These are phyloP conservation scores for Aurelia coerulea DNA, from an alignment of 30 jellyfish, hydroid and myxozoan species.

Conservation along the genomic window DNA sequence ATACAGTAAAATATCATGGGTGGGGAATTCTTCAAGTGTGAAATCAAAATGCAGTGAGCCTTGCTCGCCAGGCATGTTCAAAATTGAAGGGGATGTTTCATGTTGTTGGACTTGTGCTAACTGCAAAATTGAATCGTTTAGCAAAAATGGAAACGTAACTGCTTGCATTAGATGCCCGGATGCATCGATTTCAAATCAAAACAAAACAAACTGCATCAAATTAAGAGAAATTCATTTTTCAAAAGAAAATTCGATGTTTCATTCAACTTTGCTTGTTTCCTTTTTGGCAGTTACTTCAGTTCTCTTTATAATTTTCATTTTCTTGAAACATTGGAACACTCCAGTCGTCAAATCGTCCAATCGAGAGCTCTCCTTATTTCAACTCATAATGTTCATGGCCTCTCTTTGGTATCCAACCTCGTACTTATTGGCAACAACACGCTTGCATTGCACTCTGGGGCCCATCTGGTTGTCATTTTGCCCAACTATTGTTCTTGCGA, in stretches of 20 bases:
- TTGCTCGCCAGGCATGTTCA: conserved; percentile 76
- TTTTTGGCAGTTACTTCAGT: conserved; percentile 56
- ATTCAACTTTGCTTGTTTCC: conserved; percentile 23
- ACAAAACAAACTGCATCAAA: conserved; percentile 59
- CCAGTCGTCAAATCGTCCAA: conserved; percentile 92
- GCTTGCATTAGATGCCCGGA: conserved; percentile 63
- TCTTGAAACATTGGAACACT: conserved; percentile 74
- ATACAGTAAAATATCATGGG: background rate
- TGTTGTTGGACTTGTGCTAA: conserved; percentile 88
- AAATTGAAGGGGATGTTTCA: conserved; percentile 46
- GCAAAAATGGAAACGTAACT: conserved; percentile 11
- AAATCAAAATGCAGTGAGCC: conserved; percentile 60
- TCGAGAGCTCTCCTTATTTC: conserved; percentile 78
- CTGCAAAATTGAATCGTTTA: conserved; percentile 41
- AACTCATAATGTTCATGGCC: conserved; percentile 52
- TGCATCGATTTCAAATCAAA: conserved; percentile 44
- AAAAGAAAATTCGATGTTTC: conserved; percentile 16
- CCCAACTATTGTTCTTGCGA: conserved; percentile 57
- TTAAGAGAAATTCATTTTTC: conserved; percentile 47
- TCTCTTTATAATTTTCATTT: conserved; percentile 33
- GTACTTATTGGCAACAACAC: conserved; percentile 39
- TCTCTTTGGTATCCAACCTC: conserved; percentile 65
- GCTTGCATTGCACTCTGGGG: conserved; percentile 47
- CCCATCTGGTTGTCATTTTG: conserved; percentile 66
- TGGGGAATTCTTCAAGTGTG: background rate